Evolutionary conservation across 1,140 invertebrate species (phyloP), one percentile per base, ranked within the genome.

Genomic region (Drosophila aff.): DNA sequence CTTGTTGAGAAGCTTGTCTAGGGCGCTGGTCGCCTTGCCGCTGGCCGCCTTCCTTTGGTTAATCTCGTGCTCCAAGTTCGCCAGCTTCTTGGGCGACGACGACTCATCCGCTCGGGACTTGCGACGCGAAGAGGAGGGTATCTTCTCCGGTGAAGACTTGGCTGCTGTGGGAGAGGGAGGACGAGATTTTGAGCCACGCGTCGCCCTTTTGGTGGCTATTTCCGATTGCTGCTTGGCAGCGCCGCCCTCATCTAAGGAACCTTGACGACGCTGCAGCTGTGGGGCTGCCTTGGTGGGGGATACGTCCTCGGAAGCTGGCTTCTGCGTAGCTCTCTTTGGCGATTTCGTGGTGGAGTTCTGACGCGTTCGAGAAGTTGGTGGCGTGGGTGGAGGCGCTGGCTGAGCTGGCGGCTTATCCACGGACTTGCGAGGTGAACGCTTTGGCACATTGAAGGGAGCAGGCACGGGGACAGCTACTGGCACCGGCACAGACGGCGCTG

Each of bases 1-100:
- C 50, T 82, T 92, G 26, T 86, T 91, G 16, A 92, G 60, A 28
- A 92, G 43, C 57, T 92, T 92, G 57, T 92, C 91, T 60, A 92
- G 40, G 0, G 91, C 75, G 43, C 91, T 81, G 2, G 60, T 81
- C 5, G 74, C 72, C 9, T 71, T 68, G 1, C 84, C 85, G 31
- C 72, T 90, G 4, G 91, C 83, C 8, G 89, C 91, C 41, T 92
- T 92, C 8, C 91, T 68, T 36, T 91, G 91, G 21, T 81, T 78
- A 3, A 92, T 92, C 60, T 92, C 91, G 26, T 86, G 82, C 40
- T 92, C 91, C 60, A 92, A 31, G 43, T 80, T 86, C 10, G 81
- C 49, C 21, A 81, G 49, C 52, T 82, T 91, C 60, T 82, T 91
- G 2, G 86, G 85, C 6, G 81, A 52, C 10, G 26, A 84, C 26